phyloP scores from a whole-genome alignment of 2,888 invertebrate species.

The Pseudococcus jackbeardsleyi region DNA sequence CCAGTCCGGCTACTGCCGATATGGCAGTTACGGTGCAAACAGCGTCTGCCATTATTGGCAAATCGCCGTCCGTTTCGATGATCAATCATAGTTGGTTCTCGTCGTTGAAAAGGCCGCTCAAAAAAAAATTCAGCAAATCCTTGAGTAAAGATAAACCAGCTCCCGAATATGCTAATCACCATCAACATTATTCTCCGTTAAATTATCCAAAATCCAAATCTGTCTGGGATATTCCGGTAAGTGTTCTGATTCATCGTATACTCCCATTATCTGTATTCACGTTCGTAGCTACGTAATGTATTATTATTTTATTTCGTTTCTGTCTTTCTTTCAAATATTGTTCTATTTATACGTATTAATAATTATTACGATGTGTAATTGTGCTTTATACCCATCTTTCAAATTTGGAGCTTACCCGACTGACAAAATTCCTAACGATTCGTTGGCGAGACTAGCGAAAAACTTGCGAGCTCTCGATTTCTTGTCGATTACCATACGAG shows the following conservation, averaged over 20 bases:
- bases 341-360: too few relatives aligned
- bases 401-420: too few relatives aligned
- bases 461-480: too few relatives aligned
- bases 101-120: slow-evolving; percentile 62
- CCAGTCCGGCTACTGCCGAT: slow-evolving; percentile 27
- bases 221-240: slow-evolving; percentile 57
- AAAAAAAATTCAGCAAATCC: slow-evolving; percentile 55
- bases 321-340: too few relatives aligned
- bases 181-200: slow-evolving; percentile 54
- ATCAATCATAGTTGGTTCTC: slow-evolving; percentile 65
- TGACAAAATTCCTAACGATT: too few relatives aligned
- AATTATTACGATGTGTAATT: too few relatives aligned
- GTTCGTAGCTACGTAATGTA: too few relatives aligned
- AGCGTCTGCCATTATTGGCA: slow-evolving; percentile 29
- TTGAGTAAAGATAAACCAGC: background rate
- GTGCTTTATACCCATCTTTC: too few relatives aligned
- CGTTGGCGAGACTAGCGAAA: too few relatives aligned
- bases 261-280: background rate
- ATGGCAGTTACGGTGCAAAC: slow-evolving; percentile 48
- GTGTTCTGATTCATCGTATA: background rate
- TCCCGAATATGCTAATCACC: slow-evolving; percentile 57
- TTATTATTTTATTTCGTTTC: too few relatives aligned
- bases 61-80: slow-evolving; percentile 55
- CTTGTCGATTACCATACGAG: too few relatives aligned
- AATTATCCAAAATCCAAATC: slow-evolving; percentile 39